Evolutionary conservation across 1,140 invertebrate genomes (phyloP).

Genomic region (Medauroidea extradentata): DNA sequence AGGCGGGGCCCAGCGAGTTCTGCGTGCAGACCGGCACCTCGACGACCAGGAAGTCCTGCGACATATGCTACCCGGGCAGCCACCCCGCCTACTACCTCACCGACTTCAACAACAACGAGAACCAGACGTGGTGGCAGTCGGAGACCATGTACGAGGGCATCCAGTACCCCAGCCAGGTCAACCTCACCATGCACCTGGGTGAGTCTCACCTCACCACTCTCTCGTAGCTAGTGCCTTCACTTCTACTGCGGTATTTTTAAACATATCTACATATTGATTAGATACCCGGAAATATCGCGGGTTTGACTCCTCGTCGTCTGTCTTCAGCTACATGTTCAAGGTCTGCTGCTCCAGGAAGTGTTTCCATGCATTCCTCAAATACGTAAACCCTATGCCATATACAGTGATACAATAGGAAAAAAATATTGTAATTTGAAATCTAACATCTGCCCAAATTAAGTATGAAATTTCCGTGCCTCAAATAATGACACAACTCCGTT

Average conservation of each 20-base stretch:
- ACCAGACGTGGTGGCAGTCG: constrained; percentile 97
- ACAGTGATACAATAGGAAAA: no score
- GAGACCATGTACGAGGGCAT: constrained; percentile 94
- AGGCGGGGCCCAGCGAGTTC: constrained; percentile 67
- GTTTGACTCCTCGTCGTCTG: no score
- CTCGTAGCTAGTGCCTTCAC: background rate
- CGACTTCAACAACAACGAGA: constrained; percentile 83
- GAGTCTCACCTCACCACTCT: constrained; percentile 37
- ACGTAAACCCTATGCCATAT: no score
- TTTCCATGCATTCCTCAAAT: no score
- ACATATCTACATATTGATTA: no score
- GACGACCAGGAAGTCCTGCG: constrained; percentile 55
- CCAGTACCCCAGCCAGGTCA: constrained; percentile 85
- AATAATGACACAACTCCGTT: no score
- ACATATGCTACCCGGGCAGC: constrained; percentile 53
- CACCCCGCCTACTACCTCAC: constrained; percentile 81
- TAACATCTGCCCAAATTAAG: no score
- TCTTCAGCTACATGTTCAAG: no score
- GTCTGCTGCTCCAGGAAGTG: no score
- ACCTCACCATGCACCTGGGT: constrained; percentile 87
- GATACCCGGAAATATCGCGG: no score
- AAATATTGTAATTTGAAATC: no score
- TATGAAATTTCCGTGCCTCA: no score
- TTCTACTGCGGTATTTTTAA: background rate
- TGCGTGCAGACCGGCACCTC: constrained; percentile 81